Base-by-base conservation (phyloP, 2,797 vertebrate genomes). In the Yasuhikotakia modesta region DNA sequence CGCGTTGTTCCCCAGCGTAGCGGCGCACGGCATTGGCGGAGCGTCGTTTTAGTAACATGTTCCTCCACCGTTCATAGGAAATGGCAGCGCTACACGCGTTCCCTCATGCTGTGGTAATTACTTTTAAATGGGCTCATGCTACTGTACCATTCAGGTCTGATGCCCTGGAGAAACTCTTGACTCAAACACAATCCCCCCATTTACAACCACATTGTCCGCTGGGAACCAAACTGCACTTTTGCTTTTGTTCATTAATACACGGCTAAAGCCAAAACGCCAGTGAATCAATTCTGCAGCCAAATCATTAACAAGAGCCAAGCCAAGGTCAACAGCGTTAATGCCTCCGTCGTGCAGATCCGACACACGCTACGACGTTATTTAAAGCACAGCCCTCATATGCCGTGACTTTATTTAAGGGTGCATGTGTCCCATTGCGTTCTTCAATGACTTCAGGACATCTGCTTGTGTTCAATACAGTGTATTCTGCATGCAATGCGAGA, bases 251-350 rank as follows among this genome's bases (percentile, higher is more conserved):
- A 35, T 50, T 19, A 67, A 30, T 71, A 57, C 57, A 32, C 46
- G 10, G 48, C 70, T 39, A 58, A 68, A 80, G 72, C 69, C 63
- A 69, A 68, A 66, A 48, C 48, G 48, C 70, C 17, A 57, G 73
- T 22, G 63, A 73, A 80, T 70, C 48, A 76, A 70, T 53, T 57
- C 64, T 75, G 66, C 24, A 24, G 67, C 79, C 78, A 78, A 87
- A 79, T 83, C 82, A 70, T 85, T 86, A 80, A 85, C 85, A 83
- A 82, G 55, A 83, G 79, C 72, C 57, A 77, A 79, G 88, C 87
- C 90, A 90, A 91, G 87, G 85, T 88, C 88, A 89, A 88, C 88
- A 86, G 80, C 76, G 85, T 89, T 90, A 90, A 88, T 89, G 79
- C 30, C 75, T 84, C 65, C 76, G 32, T 14, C 7, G 53, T 64